Evolutionary conservation across 37 sponge, comb jelly and placozoan species (phyloP).

Genomic region (Geodia barretti): DNA sequence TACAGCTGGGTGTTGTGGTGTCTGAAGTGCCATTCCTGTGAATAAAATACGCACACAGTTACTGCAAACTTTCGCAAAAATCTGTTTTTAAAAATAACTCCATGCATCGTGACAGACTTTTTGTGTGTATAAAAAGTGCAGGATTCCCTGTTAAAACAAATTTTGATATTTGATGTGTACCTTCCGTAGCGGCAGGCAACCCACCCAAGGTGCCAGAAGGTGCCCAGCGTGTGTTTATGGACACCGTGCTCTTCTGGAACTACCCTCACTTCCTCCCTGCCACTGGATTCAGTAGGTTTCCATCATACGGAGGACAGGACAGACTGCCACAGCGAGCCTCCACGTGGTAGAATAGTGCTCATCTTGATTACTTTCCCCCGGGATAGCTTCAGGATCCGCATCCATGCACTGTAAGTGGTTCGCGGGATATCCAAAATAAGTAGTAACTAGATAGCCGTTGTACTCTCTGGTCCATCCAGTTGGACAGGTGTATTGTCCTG

Average conservation of each 20-base stretch:
- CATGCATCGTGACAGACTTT: background rate
- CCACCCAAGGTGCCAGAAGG: slow-evolving; percentile 40
- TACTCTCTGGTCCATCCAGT: background rate
- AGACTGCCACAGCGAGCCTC: background rate
- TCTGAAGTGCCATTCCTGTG: too few relatives aligned
- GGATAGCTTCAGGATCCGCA: background rate
- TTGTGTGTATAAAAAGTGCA: background rate
- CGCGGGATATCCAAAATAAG: background rate
- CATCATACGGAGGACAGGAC: background rate
- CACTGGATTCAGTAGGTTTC: slow-evolving; percentile 63
- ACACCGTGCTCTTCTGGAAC: slow-evolving; percentile 54
- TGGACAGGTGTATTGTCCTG: background rate
- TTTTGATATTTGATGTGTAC: too few relatives aligned
- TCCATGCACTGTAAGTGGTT: background rate
- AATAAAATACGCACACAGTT: too few relatives aligned
- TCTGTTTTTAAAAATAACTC: background rate
- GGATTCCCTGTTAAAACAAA: too few relatives aligned
- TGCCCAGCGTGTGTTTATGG: slow-evolving; percentile 55
- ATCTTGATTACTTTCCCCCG: background rate
- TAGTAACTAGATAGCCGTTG: background rate
- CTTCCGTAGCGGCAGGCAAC: slow-evolving; percentile 14
- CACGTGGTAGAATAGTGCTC: background rate
- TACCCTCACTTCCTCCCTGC: slow-evolving; percentile 60
- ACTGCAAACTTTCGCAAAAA: background rate
- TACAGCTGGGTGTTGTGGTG: too few relatives aligned